Conservation (phyloP, 2,113 vertebrate species). For the Electrona antarctica region DNA sequence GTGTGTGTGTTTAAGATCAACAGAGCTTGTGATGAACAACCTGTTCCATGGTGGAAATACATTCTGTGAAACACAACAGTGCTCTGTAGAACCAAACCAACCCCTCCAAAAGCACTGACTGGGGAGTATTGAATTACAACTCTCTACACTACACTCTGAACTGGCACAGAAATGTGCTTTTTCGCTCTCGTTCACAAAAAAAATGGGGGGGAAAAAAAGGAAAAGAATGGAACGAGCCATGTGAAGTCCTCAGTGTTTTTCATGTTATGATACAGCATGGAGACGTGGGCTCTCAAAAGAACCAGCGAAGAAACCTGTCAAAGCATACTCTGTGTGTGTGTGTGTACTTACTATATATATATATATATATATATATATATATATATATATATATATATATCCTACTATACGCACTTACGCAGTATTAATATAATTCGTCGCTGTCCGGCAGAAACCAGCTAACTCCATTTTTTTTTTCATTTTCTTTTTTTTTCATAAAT, state of each 20-base stretch:
- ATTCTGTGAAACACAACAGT: constrained; percentile 74
- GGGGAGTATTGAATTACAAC: constrained; percentile 69
- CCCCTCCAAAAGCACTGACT: constrained; percentile 65
- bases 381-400: too few species aligned
- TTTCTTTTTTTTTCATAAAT: too few species aligned
- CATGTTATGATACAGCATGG: too few species aligned
- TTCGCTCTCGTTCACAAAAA: constrained; percentile 31
- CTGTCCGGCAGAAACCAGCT: too few species aligned
- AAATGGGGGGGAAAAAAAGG: constrained; percentile 10
- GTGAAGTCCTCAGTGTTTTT: too few species aligned
- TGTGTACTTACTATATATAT: not conserved
- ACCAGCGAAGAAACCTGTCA: not conserved
- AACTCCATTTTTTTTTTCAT: too few species aligned
- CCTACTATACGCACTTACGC: too few species aligned
- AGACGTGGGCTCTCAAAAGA: too few species aligned
- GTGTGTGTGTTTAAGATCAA: constrained; percentile 71
- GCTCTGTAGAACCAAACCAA: constrained; percentile 54
- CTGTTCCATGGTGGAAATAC: constrained; percentile 72
- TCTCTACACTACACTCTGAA: constrained; percentile 41
- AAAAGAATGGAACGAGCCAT: too few species aligned
- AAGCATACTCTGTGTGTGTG: too few species aligned
- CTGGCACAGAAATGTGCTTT: constrained; percentile 49
- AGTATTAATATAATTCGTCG: too few species aligned
- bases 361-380: not conserved
- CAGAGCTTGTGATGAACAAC: constrained; percentile 76